Percentiles rank a stretch among this genome's conserved stretches.
These are phyloP conservation scores for Mimachlamys varia DNA, from an alignment of 2,888 invertebrate species.

Conservation along the genomic window DNA sequence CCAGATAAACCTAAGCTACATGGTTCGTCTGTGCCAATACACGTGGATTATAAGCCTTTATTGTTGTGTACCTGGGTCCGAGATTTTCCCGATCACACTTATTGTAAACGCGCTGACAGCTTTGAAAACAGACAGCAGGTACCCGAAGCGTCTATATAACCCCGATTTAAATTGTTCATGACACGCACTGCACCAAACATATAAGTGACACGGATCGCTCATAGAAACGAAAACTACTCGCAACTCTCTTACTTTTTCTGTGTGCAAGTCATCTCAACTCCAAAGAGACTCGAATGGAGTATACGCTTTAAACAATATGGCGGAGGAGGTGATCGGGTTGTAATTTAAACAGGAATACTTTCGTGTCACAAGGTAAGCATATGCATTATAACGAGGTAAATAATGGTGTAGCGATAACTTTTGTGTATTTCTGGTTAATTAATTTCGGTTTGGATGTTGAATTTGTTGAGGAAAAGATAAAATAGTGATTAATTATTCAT, in stretches of 20 bases:
- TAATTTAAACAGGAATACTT: not conserved
- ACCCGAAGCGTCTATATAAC: not conserved
- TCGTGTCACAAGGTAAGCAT: not conserved
- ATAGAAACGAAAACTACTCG: conserved; percentile 25
- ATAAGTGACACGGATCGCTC: not conserved
- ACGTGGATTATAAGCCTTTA: not conserved
- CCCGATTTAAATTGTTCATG: not conserved
- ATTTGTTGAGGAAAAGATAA: not conserved
- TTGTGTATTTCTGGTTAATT: not conserved
- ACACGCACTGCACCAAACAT: not conserved
- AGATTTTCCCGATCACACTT: not conserved
- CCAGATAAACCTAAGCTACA: not conserved
- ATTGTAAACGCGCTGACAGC: not conserved
- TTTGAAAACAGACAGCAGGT: not conserved
- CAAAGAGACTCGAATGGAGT: not conserved
- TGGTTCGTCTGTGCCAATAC: not conserved
- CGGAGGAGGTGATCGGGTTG: not conserved
- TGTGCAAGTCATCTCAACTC: not conserved
- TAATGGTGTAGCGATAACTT: not conserved
- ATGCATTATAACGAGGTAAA: not conserved
- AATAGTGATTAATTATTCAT: not conserved
- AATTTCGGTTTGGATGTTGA: not conserved
- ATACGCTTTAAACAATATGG: conserved; percentile 28
- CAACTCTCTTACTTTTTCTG: conserved; percentile 2
- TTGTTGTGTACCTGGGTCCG: not conserved